Base-by-base conservation (phyloP, 2,888 invertebrate genomes). In the Thyatira batis region DNA sequence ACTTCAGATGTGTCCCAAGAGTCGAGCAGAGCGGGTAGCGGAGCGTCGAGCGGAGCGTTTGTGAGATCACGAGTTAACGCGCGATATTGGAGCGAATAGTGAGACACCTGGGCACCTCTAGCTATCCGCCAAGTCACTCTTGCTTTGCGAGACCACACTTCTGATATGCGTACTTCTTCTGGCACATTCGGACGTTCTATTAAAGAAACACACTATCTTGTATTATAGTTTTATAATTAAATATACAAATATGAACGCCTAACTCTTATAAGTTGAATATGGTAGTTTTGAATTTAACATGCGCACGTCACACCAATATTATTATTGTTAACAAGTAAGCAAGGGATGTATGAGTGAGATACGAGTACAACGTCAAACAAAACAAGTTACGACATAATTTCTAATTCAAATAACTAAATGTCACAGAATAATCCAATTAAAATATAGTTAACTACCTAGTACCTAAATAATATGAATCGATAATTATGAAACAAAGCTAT, bases 101-200 rank as follows among this genome's bases (percentile, higher is more conserved):
- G 91, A 0, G 90, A 87, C 0, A 92, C 91, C 10, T 88, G 68
- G 0, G 89, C 87, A 0, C 89, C 91, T 5, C 91, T 71, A 0
- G 88, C 83, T 3, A 87, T 63, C 1, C 90, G 75, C 92, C 92
- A 92, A 0, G 90, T 89, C 1, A 92, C 84, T 4, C 91, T 79
- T 5, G 89, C 89, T 60, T 84, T 78, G 5, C 92, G 83, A 1
- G 92, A 85, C 92, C 90, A 92, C 0, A 92, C 88, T 57, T 92
- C 92, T 0, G 92, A 90, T 61, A 92, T 78, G 6, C 90, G 82
- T 0, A 92, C 87, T 69, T 92, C 92, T 74, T 91, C 92, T 2
- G 91, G 89, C 1, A 83, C 71, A 51, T 81, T 88, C 10, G 92
- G 92, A 0, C 90, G 84, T 65, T 92, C 92, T 92, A 61, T 52